Percentiles rank a stretch among this genome's conserved stretches.
Evolutionary conservation across 2,797 vertebrate species (phyloP).

Genomic region (Melanogrammus aeglefinus): DNA sequence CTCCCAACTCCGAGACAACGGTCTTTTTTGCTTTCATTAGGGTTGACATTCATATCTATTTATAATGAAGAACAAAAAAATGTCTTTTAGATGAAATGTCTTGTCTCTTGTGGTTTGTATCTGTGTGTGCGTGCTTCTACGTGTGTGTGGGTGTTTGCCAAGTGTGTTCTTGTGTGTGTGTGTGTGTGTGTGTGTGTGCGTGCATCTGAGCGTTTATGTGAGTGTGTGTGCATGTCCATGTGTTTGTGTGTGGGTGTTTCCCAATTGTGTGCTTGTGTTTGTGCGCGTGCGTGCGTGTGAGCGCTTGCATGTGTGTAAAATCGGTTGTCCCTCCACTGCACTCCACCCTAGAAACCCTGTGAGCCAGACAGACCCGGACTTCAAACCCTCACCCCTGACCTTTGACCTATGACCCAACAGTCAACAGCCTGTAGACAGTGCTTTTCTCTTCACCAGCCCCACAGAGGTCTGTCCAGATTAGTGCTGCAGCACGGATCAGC

Average conservation of each 20-base stretch:
- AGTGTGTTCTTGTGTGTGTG: no score
- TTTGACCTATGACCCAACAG: not conserved
- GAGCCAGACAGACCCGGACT: not conserved
- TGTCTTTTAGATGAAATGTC: not conserved
- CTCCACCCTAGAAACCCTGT: not conserved
- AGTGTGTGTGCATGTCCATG: constrained; percentile 4
- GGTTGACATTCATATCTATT: not conserved
- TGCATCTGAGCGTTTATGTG: no score
- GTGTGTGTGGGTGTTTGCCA: not conserved
- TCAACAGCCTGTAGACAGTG: not conserved
- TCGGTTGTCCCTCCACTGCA: not conserved
- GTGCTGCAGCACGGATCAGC: not conserved
- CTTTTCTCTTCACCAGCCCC: not conserved
- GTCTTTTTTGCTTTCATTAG: not conserved
- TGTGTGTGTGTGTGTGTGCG: no score
- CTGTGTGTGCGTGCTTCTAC: not conserved
- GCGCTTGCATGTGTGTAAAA: constrained; percentile 10
- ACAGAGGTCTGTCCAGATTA: not conserved
- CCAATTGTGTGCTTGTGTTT: constrained; percentile 2
- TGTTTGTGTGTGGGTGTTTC: constrained; percentile 5
- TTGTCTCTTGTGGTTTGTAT: not conserved
- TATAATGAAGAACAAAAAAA: not conserved
- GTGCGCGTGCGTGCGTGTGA: constrained; percentile 18
- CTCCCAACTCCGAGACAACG: not conserved
- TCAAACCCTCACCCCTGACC: not conserved